phyloP scores from a whole-genome alignment of 2,797 vertebrate genomes.

The Arvicola amphibius region DNA sequence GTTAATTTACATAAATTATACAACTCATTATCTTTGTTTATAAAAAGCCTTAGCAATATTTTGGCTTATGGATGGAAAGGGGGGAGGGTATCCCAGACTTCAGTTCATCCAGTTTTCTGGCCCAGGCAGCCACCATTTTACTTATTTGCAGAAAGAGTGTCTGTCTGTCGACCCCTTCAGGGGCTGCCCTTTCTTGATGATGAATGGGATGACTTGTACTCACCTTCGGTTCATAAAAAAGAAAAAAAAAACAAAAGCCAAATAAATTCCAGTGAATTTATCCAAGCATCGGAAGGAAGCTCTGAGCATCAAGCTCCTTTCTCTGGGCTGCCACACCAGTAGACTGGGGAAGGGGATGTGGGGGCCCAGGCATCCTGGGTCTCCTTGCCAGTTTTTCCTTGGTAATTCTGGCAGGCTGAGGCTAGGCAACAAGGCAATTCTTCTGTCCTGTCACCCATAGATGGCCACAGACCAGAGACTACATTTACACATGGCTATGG shows the following conservation, averaged over 20 bases:
- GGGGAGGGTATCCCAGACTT: conserved; percentile 50
- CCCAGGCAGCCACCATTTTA: conserved; percentile 56
- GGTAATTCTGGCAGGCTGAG: not conserved
- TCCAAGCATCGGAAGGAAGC: not conserved
- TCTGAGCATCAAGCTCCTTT: fast-evolving
- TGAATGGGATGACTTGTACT: conserved; percentile 37
- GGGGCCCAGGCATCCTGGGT: not conserved
- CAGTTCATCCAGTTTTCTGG: conserved; percentile 32
- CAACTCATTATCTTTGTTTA: conserved; percentile 87
- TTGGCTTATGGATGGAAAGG: conserved; percentile 77
- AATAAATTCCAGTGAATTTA: conserved; percentile 44
- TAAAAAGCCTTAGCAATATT: conserved; percentile 83
- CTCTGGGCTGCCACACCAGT: too few species aligned
- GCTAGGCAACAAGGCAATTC: fast-evolving
- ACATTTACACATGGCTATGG: fast-evolving
- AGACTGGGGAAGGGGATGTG: too few species aligned
- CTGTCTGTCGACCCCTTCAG: not conserved
- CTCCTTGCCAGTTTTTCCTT: not conserved
- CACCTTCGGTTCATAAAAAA: conserved; percentile 63
- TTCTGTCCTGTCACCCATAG: not conserved
- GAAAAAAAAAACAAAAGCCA: conserved; percentile 1
- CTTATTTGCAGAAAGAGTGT: conserved; percentile 60
- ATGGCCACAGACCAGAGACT: not conserved
- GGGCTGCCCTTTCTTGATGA: conserved; percentile 51
- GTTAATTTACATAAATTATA: conserved; percentile 87